Base-by-base conservation (phyloP, 2,888 invertebrate species). In the Clunio marinus region DNA sequence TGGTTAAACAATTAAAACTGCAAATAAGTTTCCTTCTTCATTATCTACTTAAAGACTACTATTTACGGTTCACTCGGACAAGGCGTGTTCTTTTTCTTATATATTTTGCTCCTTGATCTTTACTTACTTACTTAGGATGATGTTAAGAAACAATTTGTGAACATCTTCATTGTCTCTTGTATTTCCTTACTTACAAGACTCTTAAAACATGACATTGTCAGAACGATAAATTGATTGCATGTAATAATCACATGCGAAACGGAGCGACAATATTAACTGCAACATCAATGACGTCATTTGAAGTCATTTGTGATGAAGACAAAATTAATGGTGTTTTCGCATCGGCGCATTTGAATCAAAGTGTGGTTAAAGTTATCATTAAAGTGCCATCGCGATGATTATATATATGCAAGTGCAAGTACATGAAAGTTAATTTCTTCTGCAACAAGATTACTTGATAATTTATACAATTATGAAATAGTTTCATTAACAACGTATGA, bases 1-100 rank as follows among this genome's bases (percentile, higher is more conserved):
- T 59, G 59, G 59, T 8, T 41, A 62, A 62, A 62, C 41, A 62
- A 62, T 62, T 62, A 62, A 24, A 35, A 45, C 25, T 22, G 15
- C 4, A 59, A 55, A 55, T 55, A 55, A 32, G 35, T 15, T 41
- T 41, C 7, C 3, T 41, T 41, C 5, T 32, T 32, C 32, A 32
- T 32, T 7, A 8, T 32, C n/a, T n/a, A n/a, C n/a, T n/a, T n/a
- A n/a, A n/a, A n/a, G n/a, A n/a, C n/a, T n/a, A n/a, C n/a, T n/a
- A n/a, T n/a, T n/a, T n/a, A n/a, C n/a, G n/a, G n/a, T n/a, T n/a
- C n/a, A n/a, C n/a, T 32, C 32, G 32, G 32, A 32, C 32, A 8
- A 32, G 32, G 8, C 32, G 41, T 3, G n/a, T n/a, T n/a, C n/a
- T n/a, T n/a, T n/a, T n/a, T n/a, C n/a, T n/a, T n/a, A n/a, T n/a